A percentile compares a stretch with the other conserved stretches of the same genome.
These are phyloP conservation scores for Cataglyphis hispanica DNA, from an alignment of 1,140 invertebrate species.

Conservation along the genomic window DNA sequence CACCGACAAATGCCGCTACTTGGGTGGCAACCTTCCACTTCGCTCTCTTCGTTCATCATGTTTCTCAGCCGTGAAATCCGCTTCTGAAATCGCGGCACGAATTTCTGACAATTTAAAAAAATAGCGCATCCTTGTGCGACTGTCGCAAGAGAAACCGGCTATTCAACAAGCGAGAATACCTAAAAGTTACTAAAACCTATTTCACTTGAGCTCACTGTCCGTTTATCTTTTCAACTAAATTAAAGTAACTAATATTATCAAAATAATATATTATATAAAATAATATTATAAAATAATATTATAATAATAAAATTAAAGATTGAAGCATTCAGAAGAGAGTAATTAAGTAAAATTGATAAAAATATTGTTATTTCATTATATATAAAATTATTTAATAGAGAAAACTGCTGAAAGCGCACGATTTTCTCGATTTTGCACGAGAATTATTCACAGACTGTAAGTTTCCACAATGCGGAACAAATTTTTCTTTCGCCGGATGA, in stretches of 20 bases:
- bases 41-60: slow-evolving; percentile 19
- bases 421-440: slow-evolving; percentile 18
- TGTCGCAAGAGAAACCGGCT: not conserved
- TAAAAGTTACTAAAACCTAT: not conserved
- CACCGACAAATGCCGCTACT: slow-evolving; percentile 79
- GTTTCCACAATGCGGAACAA: slow-evolving; percentile 9
- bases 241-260: not conserved
- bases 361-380: slow-evolving; percentile 14
- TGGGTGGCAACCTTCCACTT: slow-evolving; percentile 77
- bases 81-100: slow-evolving; percentile 58
- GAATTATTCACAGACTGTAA: slow-evolving; percentile 25
- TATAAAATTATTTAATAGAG: slow-evolving; percentile 23
- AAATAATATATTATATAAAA: no score
- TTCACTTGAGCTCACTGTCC: not conserved
- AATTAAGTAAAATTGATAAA: not conserved
- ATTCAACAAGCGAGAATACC: not conserved
- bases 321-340: not conserved
- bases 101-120: slow-evolving; percentile 30
- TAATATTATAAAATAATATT: no score
- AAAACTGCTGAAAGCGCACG: not conserved
- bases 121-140: not conserved
- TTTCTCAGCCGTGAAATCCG: slow-evolving; percentile 55
- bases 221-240: not conserved
- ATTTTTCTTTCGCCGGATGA: slow-evolving; percentile 24
- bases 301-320: no score